These are phyloP conservation scores for Chrysodeixis includens DNA, from an alignment of 2,888 invertebrate species.

Conservation along the genomic window DNA sequence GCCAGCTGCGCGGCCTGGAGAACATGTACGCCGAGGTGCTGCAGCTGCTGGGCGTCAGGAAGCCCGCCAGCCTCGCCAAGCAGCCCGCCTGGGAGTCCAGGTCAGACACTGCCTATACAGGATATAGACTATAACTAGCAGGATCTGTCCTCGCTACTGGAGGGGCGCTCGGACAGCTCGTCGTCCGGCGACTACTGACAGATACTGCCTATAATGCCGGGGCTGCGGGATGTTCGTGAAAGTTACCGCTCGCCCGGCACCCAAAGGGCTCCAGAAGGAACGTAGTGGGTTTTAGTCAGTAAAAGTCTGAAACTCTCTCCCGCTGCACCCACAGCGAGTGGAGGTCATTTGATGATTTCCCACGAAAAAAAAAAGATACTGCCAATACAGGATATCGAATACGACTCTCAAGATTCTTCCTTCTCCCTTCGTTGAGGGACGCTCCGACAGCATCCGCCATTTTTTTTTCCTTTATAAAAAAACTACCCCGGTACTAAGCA, in stretches of 20 bases:
- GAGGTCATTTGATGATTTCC: no score
- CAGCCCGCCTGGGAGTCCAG: constrained; percentile 74
- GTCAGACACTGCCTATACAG: constrained; percentile 70
- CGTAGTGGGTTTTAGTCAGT: no score
- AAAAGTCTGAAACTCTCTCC: no score
- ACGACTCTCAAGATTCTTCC: constrained; percentile 94
- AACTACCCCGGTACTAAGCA: no score
- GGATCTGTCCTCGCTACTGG: constrained; percentile 94
- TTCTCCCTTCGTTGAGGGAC: constrained; percentile 93
- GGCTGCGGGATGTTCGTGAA: no score
- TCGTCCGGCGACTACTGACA: constrained; percentile 93
- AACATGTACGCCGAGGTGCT: constrained; percentile 96
- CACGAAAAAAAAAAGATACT: no score
- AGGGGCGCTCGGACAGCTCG: constrained; percentile 93
- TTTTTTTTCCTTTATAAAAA: no score
- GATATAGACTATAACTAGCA: constrained; percentile 94
- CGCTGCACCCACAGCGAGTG: constrained; percentile 75
- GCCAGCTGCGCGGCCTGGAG: constrained; percentile 95
- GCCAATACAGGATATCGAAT: constrained; percentile 90
- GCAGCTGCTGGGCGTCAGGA: constrained; percentile 82
- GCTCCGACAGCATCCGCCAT: constrained; percentile 93
- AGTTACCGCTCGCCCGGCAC: constrained; percentile 78
- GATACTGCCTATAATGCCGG: no score
- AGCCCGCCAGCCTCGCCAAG: constrained; percentile 69
- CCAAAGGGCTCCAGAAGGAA: no score